Percentiles rank a stretch among this genome's conserved stretches.
Evolutionary conservation across 1,140 invertebrate species (phyloP).

Genomic region (Thaumatotibia leucotreta): DNA sequence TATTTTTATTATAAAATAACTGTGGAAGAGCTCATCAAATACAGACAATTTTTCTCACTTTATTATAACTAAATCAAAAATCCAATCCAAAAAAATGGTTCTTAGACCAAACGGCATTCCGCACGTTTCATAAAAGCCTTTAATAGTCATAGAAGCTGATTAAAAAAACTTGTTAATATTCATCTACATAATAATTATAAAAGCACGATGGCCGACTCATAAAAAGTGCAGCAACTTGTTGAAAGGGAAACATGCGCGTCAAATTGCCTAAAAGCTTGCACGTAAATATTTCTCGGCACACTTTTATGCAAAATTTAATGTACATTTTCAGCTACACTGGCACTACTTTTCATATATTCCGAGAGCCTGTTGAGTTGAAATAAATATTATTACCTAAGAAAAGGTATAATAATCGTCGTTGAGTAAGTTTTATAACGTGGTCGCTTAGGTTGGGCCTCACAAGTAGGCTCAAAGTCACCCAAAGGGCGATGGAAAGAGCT

Average conservation of each 20-base stretch:
- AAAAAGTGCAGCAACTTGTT: background rate
- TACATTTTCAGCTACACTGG: constrained; percentile 36
- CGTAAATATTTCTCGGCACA: constrained; percentile 31
- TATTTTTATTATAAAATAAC: too few species aligned
- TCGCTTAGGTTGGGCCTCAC: too few species aligned
- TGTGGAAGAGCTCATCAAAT: too few species aligned
- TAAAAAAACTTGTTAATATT: background rate
- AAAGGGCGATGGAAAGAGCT: too few species aligned
- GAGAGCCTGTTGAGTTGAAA: constrained; percentile 12
- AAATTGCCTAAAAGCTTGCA: constrained; percentile 48
- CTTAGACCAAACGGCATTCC: background rate
- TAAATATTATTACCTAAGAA: too few species aligned
- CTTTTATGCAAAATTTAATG: constrained; percentile 47
- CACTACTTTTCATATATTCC: constrained; percentile 15
- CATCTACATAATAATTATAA: background rate
- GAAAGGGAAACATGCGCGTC: constrained; percentile 14
- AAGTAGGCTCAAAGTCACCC: too few species aligned
- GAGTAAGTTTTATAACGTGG: too few species aligned
- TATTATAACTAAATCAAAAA: too few species aligned
- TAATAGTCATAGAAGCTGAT: constrained; percentile 27
- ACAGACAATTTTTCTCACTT: too few species aligned
- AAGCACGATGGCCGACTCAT: background rate
- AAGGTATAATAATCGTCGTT: too few species aligned
- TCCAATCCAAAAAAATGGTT: too few species aligned
- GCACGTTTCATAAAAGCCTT: constrained; percentile 35